Base-by-base conservation (phyloP, 2,888 invertebrate species). In the Dusona sp. region DNA sequence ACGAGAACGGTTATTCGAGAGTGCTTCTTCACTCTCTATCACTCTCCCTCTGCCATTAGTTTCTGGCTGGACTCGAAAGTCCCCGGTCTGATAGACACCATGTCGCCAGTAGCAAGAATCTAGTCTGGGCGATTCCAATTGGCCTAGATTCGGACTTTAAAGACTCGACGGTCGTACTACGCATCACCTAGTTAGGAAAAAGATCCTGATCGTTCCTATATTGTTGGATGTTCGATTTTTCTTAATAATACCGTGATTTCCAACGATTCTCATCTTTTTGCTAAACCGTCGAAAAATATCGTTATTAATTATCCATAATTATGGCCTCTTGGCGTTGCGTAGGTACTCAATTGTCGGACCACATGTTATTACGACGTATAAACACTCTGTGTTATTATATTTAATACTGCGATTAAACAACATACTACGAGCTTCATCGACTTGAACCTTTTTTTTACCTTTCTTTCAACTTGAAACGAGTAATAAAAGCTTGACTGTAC, bases 61-160 rank as follows among this genome's bases (percentile, higher is more conserved):
- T 45, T 61, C 29, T 61, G 29, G 42, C 33, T 25, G 64, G 9
- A 45, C 70, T 70, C 57, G 75, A 82, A 82, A 82, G 82, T 82
- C 65, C 54, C 68, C 45, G 70, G 42, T 57, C 22, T 61, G n/a
- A 48, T 70, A 83, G 82, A 77, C 61, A 70, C 36, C 77, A 36
- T n/a, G 57, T 77, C 77, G 77, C 77, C 73, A 54, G 16, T 22
- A 36, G 22, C 11, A 61, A 64, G 42, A 38, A 22, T n/a, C 42
- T 16, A 45, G 74, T 42, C 38, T 74, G 42, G n/a, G 25, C 45
- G 51, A 73, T 73, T 80, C 70, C 70, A 64, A 72, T 79, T 48
- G 79, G 25, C 72, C 79, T 72, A 79, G 16, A 79, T 79, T 72
- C 72, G 22, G 48, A 57, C 45, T 48, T 75, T 45, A 19, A 64